Evolutionary conservation across 2,113 vertebrate species (phyloP), one percentile per base, ranked within the genome.

Genomic region (Laticauda laticaudata): DNA sequence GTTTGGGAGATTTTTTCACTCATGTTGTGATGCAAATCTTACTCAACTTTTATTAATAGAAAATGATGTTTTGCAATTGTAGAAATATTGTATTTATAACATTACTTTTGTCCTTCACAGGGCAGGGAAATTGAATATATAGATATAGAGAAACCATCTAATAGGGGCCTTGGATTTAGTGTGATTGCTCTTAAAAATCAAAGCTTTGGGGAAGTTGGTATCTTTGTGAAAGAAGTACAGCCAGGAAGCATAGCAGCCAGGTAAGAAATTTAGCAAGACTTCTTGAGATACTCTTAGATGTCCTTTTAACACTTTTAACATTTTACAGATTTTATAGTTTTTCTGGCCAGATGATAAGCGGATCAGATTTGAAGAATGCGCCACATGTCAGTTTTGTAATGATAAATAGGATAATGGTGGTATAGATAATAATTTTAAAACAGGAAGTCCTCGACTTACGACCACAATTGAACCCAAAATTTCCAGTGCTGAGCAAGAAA

Each of bases 111-210:
- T 92, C 91, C n/a, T 75, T 24, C 23, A 86, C 95, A 99, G 99
- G 99, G 98, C 43, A 98, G 98, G 57, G 98, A 97, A 93, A 97
- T 98, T 7, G 98, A 99, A 96, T 96, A 97, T 87, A 98, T 99
- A 94, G 96, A 95, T 34, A 98, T 99, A 93, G 97, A 98, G 51
- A 99, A 99, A 48, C 99, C 99, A n/a, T 95, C 96, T 39, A 95
- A 98, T 29, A 98, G 98, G 90, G 98, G 99, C 34, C 98, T 99
- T 54, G 99, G 99, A 87, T 99, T 99, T 97, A 99, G 99, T 29
- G 99, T 99, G 94, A 98, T 99, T 61, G 98, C 99, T 24, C 97
- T 99, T 75, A 98, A 97, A 94, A 98, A 98, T 29, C 97, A 97
- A 88, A 98, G 94, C 69, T 92, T 97, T 92, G 98, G 97, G 95